These are phyloP conservation scores for Diglossa brunneiventris DNA, from an alignment of 2,113 vertebrate genomes.

Conservation along the genomic window DNA sequence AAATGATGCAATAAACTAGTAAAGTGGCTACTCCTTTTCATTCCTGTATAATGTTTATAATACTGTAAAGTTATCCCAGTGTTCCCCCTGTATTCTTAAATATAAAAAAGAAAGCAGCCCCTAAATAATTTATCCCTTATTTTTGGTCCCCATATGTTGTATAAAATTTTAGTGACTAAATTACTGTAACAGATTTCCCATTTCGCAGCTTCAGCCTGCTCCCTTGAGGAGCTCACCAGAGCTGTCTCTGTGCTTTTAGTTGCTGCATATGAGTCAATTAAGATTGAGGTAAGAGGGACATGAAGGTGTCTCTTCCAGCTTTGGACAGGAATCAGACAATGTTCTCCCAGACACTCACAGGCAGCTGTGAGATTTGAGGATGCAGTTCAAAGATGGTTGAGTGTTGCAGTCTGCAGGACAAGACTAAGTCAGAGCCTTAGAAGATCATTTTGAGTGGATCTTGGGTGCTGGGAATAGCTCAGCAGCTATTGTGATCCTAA, in stretches of 20 bases:
- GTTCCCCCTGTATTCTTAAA: not conserved
- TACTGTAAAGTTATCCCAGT: not conserved
- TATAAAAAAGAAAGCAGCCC: not conserved
- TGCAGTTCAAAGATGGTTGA: not conserved
- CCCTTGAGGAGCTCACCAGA: not conserved
- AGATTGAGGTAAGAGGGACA: not conserved
- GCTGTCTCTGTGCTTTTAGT: not conserved
- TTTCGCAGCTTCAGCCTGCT: not conserved
- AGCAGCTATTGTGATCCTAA: not conserved
- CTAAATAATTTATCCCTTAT: not conserved
- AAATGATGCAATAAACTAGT: not conserved
- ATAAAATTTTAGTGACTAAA: not conserved
- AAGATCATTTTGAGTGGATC: not conserved
- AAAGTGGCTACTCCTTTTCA: not conserved
- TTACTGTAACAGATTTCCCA: not conserved
- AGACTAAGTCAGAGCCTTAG: not conserved
- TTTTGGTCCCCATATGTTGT: not conserved
- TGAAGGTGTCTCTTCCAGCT: not conserved
- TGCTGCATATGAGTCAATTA: not conserved
- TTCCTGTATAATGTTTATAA: not conserved
- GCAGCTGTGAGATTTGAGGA: not conserved
- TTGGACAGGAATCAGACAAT: not conserved
- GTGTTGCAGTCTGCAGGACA: not conserved
- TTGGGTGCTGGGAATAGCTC: not conserved
- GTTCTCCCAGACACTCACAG: not conserved